Evolutionary conservation across 2,797 vertebrate species (phyloP).

Genomic region (Nyctalus aviator): DNA sequence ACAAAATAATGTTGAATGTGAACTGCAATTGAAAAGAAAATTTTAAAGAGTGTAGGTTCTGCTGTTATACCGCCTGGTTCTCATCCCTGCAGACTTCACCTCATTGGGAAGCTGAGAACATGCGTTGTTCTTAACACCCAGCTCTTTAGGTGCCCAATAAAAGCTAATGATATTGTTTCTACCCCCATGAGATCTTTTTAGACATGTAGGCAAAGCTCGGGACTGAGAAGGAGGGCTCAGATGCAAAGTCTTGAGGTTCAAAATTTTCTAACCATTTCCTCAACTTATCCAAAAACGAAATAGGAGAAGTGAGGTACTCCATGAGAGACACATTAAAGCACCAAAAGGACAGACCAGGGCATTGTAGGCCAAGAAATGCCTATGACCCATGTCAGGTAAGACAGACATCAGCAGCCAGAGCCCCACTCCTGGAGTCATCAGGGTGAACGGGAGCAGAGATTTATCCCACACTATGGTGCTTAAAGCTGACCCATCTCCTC

Average conservation of each 20-base stretch:
- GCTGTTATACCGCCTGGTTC: background rate
- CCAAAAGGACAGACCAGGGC: background rate
- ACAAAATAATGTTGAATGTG: background rate
- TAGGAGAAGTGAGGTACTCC: background rate
- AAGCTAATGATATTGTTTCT: background rate
- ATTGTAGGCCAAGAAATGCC: background rate
- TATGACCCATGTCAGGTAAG: background rate
- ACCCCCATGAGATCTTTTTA: background rate
- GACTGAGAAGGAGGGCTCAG: background rate
- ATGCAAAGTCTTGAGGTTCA: background rate
- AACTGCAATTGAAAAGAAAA: background rate
- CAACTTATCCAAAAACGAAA: background rate
- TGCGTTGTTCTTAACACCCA: background rate
- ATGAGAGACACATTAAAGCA: background rate
- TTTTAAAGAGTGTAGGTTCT: background rate
- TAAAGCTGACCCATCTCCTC: background rate
- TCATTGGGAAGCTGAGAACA: background rate
- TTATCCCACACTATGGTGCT: background rate
- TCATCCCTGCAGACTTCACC: background rate
- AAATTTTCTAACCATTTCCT: background rate
- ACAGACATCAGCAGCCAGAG: background rate
- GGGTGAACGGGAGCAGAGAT: background rate
- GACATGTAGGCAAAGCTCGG: background rate
- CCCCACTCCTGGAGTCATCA: background rate
- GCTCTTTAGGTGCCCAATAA: background rate